Percentiles rank a stretch among this genome's conserved stretches.
Conservation (phyloP, 2,113 vertebrate species). For the Caranx melampygus region DNA sequence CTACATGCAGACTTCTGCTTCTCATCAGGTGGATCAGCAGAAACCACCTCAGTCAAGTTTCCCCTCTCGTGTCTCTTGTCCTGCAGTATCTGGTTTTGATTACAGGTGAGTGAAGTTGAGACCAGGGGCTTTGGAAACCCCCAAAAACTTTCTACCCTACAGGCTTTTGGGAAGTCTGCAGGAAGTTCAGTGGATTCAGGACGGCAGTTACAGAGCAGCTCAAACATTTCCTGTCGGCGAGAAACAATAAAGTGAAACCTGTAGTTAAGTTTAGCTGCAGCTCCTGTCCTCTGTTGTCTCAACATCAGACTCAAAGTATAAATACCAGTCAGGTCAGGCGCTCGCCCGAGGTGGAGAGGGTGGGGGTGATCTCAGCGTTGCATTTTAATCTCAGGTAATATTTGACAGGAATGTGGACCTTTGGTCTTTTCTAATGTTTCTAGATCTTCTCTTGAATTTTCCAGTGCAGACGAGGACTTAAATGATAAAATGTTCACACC, state of each 20-base stretch:
- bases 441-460: background rate
- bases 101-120: background rate
- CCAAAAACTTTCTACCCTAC: background rate
- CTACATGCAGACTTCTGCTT: background rate
- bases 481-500: constrained; percentile 1
- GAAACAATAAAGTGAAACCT: constrained; percentile 32
- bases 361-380: too few species aligned
- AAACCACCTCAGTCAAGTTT: background rate
- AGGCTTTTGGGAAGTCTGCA: constrained; percentile 10
- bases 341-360: background rate
- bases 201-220: constrained; percentile 14
- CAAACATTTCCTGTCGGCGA: constrained; percentile 37
- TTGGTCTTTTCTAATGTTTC: background rate
- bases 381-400: background rate
- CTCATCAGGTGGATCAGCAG: background rate
- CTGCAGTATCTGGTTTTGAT: background rate
- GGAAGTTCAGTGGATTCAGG: constrained; percentile 21
- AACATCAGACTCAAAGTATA: background rate
- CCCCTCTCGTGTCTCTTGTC: background rate
- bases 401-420: background rate
- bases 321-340: background rate
- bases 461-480: background rate
- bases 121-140: background rate
- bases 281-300: background rate
- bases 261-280: background rate